Evolutionary conservation across 2,888 invertebrate genomes (phyloP).

Genomic region (Aspidiotus rigidus): DNA sequence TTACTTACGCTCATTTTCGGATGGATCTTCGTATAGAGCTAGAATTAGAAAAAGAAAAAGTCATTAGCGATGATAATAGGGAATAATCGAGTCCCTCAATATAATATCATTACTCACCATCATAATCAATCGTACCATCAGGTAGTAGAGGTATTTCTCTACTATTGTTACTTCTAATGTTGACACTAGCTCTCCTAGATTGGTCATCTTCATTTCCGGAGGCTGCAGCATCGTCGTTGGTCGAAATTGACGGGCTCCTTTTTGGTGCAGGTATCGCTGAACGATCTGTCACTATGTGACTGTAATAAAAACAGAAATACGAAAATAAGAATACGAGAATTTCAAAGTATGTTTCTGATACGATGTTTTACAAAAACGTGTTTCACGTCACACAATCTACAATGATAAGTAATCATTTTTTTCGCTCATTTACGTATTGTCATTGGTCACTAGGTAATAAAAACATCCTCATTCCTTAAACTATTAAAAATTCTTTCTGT

Average conservation of each 20-base stretch:
- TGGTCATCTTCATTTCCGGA: constrained; percentile 33
- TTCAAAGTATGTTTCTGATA: no score
- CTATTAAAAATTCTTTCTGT: no score
- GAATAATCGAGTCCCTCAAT: constrained; percentile 9
- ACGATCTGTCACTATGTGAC: constrained; percentile 21
- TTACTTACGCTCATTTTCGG: constrained; percentile 64
- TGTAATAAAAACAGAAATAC: constrained; percentile 12
- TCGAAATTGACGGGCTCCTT: constrained; percentile 26
- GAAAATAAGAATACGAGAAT: not conserved
- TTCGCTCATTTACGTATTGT: no score
- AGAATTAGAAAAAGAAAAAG: constrained; percentile 41
- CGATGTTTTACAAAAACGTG: no score
- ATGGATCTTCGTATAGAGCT: constrained; percentile 85
- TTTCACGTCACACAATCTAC: no score
- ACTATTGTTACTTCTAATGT: not conserved
- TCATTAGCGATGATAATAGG: constrained; percentile 17
- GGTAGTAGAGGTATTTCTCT: constrained; percentile 42
- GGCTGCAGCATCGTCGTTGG: constrained; percentile 28
- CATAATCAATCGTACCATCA: constrained; percentile 70
- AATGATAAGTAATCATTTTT: no score
- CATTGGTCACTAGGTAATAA: no score
- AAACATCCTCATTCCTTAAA: no score
- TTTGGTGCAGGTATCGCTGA: constrained; percentile 26
- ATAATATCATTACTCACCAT: constrained; percentile 49
- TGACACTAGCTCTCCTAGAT: constrained; percentile 33